phyloP scores from a whole-genome alignment of 2,797 vertebrate species.

The Peromyscus attwateri region DNA sequence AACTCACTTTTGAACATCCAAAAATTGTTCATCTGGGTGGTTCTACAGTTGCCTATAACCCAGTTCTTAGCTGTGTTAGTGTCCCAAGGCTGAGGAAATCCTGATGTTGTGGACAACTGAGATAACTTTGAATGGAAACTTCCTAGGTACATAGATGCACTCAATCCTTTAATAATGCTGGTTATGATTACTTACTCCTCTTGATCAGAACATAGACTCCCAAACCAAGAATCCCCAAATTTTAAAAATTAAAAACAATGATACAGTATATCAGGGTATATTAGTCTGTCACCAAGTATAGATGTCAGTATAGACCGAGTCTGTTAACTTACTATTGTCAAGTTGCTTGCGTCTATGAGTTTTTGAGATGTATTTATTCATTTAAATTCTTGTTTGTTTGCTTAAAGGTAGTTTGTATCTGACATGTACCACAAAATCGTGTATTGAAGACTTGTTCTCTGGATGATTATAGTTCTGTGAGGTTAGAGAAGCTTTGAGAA shows the following conservation, averaged over 20 bases:
- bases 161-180: not conserved
- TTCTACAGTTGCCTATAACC: not conserved
- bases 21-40: not conserved
- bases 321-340: not conserved
- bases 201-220: not conserved
- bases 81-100: not conserved
- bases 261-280: not conserved
- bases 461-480: too few relatives aligned
- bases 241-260: not conserved
- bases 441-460: not conserved
- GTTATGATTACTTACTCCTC: not conserved
- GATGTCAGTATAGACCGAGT: not conserved
- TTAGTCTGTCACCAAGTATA: not conserved
- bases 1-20: not conserved
- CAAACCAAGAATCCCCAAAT: not conserved
- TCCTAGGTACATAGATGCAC: not conserved
- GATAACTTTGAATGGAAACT: not conserved
- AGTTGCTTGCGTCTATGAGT: not conserved
- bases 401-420: not conserved
- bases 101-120: not conserved
- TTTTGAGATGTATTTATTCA: not conserved
- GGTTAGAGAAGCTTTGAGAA: not conserved
- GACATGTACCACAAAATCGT: not conserved
- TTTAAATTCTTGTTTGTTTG: not conserved
- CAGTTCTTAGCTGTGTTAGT: not conserved